These are phyloP conservation scores for Scatophagus argus DNA, from an alignment of 2,113 vertebrate genomes.

Conservation along the genomic window DNA sequence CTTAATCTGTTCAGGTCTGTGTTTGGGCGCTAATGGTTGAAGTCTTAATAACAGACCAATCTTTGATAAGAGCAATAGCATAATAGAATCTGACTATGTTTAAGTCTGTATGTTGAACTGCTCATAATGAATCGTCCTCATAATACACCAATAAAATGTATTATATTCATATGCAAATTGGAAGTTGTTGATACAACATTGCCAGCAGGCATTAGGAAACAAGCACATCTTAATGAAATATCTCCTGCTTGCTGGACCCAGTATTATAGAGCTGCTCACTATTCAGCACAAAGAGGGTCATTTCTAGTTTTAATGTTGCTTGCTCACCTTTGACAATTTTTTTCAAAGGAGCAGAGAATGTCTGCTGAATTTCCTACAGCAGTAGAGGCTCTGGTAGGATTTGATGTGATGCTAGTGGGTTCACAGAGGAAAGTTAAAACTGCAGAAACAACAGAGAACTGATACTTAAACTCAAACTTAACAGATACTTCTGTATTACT, in stretches of 20 bases:
- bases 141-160: constrained; percentile 62
- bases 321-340: constrained; percentile 65
- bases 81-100: constrained; percentile 61
- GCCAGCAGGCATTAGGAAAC: constrained; percentile 70
- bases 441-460: constrained; percentile 42
- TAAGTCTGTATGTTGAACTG: constrained; percentile 50
- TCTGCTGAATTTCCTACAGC: constrained; percentile 11
- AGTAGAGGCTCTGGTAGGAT: constrained; percentile 33
- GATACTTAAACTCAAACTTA: constrained; percentile 28
- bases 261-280: constrained; percentile 38
- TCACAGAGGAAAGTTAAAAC: constrained; percentile 34
- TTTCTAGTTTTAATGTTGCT: constrained; percentile 57
- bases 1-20: constrained; percentile 47
- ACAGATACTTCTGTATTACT: constrained; percentile 34
- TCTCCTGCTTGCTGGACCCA: constrained; percentile 53
- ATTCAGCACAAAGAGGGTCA: constrained; percentile 55
- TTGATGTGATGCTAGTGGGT: constrained; percentile 42
- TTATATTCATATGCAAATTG: constrained; percentile 74
- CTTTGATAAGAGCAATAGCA: constrained; percentile 59
- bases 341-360: constrained; percentile 43
- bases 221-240: constrained; percentile 71
- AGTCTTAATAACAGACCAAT: constrained; percentile 50
- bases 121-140: constrained; percentile 66
- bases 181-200: constrained; percentile 39
- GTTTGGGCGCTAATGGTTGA: constrained; percentile 41